phyloP scores from a whole-genome alignment of 30 jellyfish, hydroid and myxozoan species.

The Hydra vulgaris region DNA sequence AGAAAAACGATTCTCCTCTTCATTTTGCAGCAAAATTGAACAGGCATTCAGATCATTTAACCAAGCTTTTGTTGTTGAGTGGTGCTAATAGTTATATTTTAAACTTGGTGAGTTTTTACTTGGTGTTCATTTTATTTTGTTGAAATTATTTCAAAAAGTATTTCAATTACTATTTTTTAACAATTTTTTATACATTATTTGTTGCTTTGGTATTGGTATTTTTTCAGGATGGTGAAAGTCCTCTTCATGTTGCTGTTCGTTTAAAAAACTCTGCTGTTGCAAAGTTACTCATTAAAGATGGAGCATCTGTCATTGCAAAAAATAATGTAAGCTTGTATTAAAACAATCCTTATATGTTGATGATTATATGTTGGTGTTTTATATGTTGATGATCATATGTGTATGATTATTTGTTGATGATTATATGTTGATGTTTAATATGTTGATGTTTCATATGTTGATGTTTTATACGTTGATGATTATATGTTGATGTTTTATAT shows the following conservation, averaged over 20 bases:
- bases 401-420: too few species aligned
- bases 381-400: too few species aligned
- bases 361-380: too few species aligned
- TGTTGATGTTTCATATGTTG: too few species aligned
- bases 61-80: background rate
- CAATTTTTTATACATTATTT: too few species aligned
- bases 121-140: background rate
- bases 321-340: constrained; percentile 23
- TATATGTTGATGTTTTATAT: too few species aligned
- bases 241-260: constrained; percentile 66
- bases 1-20: background rate
- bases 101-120: background rate
- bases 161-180: too few species aligned
- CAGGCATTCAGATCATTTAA: background rate
- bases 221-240: constrained; percentile 42
- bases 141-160: background rate
- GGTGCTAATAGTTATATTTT: background rate
- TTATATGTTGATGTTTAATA: too few species aligned
- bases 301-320: constrained; percentile 46
- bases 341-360: too few species aligned
- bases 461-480: too few species aligned
- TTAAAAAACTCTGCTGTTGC: constrained; percentile 43
- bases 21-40: background rate
- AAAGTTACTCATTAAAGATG: constrained; percentile 54
- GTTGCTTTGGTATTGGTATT: too few species aligned